Evolutionary conservation across 1,140 invertebrate species (phyloP), one percentile per base, ranked within the genome.

Genomic region (Nephila pilipes): DNA sequence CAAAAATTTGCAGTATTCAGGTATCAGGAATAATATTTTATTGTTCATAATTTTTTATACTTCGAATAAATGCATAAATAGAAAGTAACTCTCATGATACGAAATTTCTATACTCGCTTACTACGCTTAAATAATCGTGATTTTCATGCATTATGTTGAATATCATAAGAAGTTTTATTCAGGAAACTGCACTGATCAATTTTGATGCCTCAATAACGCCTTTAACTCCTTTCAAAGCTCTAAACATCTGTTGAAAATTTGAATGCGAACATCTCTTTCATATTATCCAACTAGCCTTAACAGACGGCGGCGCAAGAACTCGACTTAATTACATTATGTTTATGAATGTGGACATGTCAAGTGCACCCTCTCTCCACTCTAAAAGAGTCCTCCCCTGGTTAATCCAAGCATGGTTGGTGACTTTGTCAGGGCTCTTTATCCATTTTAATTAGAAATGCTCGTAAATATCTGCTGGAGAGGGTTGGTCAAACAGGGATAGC

Each of bases 241-340:
- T n/a, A 65, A 65, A 65, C 25, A 65, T 65, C 25, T 14, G 25
- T 65, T 65, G 25, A 65, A 29, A 65, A 12, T 65, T 25, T 65
- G 63, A 29, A 14, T 12, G 2, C 12, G 25, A 36, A 75, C 29
- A 75, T 32, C 29, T 75, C 29, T 75, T 75, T 29, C 4, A 29
- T 20, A 75, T 29, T 75, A 75, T 16, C 65, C 29, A 75, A 32
- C 16, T 16, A 65, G 32, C 29, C 29, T 16, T 29, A 75, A 29
- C 29, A 36, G 16, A 36, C 25, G 12, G 29, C 32, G 65, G 14
- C 25, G 38, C 38, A 22, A 80, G 75, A 80, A 80, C 75, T 18
- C 32, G 75, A 81, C 80, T 81, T 81, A 81, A 81, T 81, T 81
- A 46, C 38, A 25, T 54, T n/a, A 81, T 81, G 46, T 81, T 46